phyloP scores from a whole-genome alignment of 1,140 invertebrate species.

The Neodiprion pinetum region DNA sequence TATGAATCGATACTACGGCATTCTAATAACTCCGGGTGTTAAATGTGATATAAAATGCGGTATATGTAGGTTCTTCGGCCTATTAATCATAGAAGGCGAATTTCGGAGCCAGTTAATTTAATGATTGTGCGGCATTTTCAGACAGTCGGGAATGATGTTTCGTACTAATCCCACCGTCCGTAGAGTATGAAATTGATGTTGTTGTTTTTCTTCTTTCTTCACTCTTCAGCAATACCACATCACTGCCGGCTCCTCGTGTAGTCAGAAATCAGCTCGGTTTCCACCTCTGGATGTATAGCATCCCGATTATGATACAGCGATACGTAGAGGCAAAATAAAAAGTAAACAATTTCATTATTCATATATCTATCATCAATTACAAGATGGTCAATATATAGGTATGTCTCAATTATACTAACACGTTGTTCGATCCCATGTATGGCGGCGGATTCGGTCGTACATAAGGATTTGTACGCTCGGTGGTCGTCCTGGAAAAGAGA shows the following conservation, averaged over 20 bases:
- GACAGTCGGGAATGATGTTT: conserved; percentile 18
- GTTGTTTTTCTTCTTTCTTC: background rate
- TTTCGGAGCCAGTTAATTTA: conserved; percentile 40
- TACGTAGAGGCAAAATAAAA: conserved; percentile 23
- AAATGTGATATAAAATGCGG: too few species aligned
- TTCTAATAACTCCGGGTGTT: too few species aligned
- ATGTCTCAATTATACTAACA: conserved; percentile 45
- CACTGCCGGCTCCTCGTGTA: conserved; percentile 58
- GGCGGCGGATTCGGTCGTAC: conserved; percentile 58
- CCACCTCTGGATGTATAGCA: conserved; percentile 32
- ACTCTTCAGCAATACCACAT: conserved; percentile 56
- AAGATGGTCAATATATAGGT: conserved; percentile 11
- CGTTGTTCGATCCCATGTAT: conserved; percentile 50
- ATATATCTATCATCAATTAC: conserved; percentile 10
- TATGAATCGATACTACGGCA: too few species aligned
- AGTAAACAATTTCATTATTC: conserved; percentile 2
- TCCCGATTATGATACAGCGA: background rate
- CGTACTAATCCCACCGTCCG: conserved; percentile 25
- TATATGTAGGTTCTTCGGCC: too few species aligned
- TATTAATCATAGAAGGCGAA: too few species aligned
- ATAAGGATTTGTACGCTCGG: conserved; percentile 52
- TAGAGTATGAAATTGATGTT: background rate
- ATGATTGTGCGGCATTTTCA: too few species aligned
- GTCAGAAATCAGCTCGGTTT: conserved; percentile 56
- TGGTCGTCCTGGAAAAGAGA: conserved; percentile 10